Base-by-base conservation (phyloP, 2,797 vertebrate species). In the Bradypus variegatus region DNA sequence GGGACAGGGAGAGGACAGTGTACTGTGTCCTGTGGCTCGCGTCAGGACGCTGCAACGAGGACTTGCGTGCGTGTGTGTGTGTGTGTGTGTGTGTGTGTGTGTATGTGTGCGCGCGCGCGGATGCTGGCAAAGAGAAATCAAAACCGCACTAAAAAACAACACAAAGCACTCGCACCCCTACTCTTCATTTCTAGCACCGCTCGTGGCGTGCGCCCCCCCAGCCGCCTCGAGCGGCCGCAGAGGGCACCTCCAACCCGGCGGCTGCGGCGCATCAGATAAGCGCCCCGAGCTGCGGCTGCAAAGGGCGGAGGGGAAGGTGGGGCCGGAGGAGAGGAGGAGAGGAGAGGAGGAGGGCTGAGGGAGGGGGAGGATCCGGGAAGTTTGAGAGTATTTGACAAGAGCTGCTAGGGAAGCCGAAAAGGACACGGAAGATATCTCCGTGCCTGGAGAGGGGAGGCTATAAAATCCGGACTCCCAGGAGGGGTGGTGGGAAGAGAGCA, bases 321-420 rank as follows among this genome's bases (percentile, higher is more conserved):
- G 86, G 89, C 86, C 8, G 90, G 31, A 21, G 48, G 69, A 83
- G 38, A 25, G 88, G 86, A 31, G 58, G 13, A 33, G 80, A 31
- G 58, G 13, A 33, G 80, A 78, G 78, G 64, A 45, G 88, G 19
- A 50, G 85, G 78, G 87, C n/a, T 8, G 45, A 29, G 50, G 64
- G 89, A 36, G 79, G 73, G 89, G 95, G 94, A 83, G 93, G 94
- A 93, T 94, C 95, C 93, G 88, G 91, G 94, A 81, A 90, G 93
- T 29, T 36, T 81, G 0, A 78, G 33, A 65, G 82, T 79, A 78
- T 78, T 94, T 96, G 96, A 95, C 95, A 96, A 95, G 31, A 55
- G 92, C 79, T 29, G 92, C 79, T 29, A 19, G 84, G 82, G 94
- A 27, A 75, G 93, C 82, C 8, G 84, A 91, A 3, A 1, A 25